A percentile compares a stretch with the other conserved stretches of the same genome.
phyloP scores from a whole-genome alignment of 2,113 vertebrate genomes.

The human region GRCh38 chr14:65770001-65770500 shows the following conservation, averaged over 20 bases:
- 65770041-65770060: neutral
- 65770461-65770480: neutral
- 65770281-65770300: neutral
- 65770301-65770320: neutral
- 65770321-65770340: neutral
- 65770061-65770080: neutral
- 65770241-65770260: rapidly evolving
- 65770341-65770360: neutral
- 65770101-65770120: neutral
- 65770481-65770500: neutral
- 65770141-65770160: neutral
- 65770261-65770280: neutral
- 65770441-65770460: neutral
- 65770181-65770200: neutral
- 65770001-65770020: neutral
- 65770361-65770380: neutral
- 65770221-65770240: neutral
- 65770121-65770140: neutral
- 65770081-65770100: neutral
- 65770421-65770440: neutral
- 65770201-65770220: neutral
- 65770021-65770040: neutral
- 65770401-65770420: neutral
- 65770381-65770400: neutral
- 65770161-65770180: neutral